Evolutionary conservation across 2,113 vertebrate genomes (phyloP), one percentile per base, ranked within the genome.

Genomic region (Empidonax alnorum): DNA sequence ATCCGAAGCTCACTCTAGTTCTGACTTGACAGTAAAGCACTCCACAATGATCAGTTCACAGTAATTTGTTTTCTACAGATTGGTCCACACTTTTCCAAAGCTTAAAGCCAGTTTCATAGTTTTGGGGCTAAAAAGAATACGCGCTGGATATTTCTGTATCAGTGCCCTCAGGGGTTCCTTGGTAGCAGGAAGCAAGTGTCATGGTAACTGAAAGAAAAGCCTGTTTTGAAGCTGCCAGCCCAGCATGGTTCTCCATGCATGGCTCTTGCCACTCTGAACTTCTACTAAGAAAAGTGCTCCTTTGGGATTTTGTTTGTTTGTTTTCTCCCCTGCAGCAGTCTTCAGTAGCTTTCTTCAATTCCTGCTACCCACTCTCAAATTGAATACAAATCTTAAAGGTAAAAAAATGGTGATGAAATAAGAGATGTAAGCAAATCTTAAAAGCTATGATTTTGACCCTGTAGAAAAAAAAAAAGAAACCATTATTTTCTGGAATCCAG

Each of bases 201-300:
- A 94, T 84, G 69, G 68, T 49, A 96, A 96, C 89, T 58, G 76
- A 84, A 89, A 82, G 62, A 74, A 90, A 93, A 78, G 7, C n/a
- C 44, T 94, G 22, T 84, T 79, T 90, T 46, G 2, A 93, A 88
- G 91, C 42, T 84, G 37, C 69, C 56, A 71, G 50, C 92, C 81
- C 75, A 92, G 87, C 50, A 71, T 73, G 76, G 19, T 52, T 86
- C 75, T 84, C 25, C 27, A 14, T 82, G 53, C 0, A 0, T 56
- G 23, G 21, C 44, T 77, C 72, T 71, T 73, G 44, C 50, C 41
- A 50, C 65, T 88, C 75, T 84, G 84, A 97, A 89, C 68, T 93
- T 42, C 58, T 39, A 74, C 89, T 91, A 94, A 82, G 55, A 78
- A 93, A 86, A 92, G 66, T 50, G 46, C 22, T 87, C 14, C 23